Evolutionary conservation across 2,113 vertebrate genomes (phyloP).

Genomic region (Microcebus ravelobensis): DNA sequence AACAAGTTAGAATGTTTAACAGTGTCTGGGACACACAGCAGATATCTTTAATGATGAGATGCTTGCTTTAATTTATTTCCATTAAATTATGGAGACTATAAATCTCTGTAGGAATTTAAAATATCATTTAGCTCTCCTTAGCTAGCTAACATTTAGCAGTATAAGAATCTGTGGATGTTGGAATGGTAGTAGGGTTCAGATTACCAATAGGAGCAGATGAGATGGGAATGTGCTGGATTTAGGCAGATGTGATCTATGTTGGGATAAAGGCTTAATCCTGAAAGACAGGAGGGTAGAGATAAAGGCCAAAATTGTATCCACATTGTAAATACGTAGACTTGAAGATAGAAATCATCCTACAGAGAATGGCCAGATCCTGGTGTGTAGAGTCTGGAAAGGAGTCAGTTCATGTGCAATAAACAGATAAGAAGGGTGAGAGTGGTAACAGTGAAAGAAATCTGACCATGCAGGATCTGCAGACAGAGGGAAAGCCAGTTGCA

Average conservation of each 20-base stretch:
- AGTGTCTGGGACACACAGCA: background rate
- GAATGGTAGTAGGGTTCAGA: background rate
- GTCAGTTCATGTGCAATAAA: conserved; percentile 34
- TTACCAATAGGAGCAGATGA: conserved; percentile 3
- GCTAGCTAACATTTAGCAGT: background rate
- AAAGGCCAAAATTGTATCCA: conserved; percentile 12
- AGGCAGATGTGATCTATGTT: conserved; percentile 51
- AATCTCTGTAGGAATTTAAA: background rate
- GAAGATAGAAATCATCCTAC: background rate
- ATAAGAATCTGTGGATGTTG: background rate
- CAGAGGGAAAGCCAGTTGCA: background rate
- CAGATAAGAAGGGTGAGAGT: conserved; percentile 11
- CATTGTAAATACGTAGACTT: conserved; percentile 9
- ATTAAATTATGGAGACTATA: background rate
- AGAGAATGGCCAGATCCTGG: conserved; percentile 37
- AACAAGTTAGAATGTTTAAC: background rate
- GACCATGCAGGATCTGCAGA: background rate
- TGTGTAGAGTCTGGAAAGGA: conserved; percentile 29
- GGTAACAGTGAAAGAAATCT: conserved; percentile 30
- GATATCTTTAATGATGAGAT: background rate
- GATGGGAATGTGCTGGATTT: background rate
- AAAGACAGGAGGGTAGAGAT: background rate
- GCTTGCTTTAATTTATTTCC: background rate
- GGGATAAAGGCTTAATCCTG: conserved; percentile 55
- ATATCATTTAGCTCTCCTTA: background rate